Evolutionary conservation across 2,797 vertebrate genomes (phyloP), one percentile per base, ranked within the genome.

Genomic region (Paguma larvata): DNA sequence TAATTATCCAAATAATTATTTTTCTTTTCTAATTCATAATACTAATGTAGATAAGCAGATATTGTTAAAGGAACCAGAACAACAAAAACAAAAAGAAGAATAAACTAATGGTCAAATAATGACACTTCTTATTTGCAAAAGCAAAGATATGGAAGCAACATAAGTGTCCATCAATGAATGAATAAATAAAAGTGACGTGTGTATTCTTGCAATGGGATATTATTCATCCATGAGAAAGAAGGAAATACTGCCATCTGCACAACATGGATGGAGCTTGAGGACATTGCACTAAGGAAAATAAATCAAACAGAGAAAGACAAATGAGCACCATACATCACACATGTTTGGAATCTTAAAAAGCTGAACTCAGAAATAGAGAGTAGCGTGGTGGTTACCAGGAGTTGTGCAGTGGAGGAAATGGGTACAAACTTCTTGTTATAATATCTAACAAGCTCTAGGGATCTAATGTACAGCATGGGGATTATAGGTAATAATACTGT

Each of bases 1-100:
- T 86, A 96, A 91, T 91, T n/a, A 78, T 68, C n/a, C 27, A 46
- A 84, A 70, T 16, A 65, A 77, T 79, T 89, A 62, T 23, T 93
- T 83, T n/a, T 65, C 19, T 70, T 95, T 75, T 96, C 53, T 13
- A 94, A 88, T 62, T 53, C 90, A 8, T 8, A 84, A 10, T 88
- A 67, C 65, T 77, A 53, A 53, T 75, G 11, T 30, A 85, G 3
- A 77, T 83, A 51, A 90, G 84, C 3, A 80, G 32, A 3, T 70
- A 79, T 56, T 44, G 1, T 46, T 90, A 85, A 87, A 83, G 23
- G 25, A 56, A 44, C 1, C 32, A 63, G 21, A 63, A 41, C 1
- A 34, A 78, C 56, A 59, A 21, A 30, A 59, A 59, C 56, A 59
- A 59, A 34, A 85, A 84, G n/a, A 91, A 73, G 15, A 84, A 56